Percentiles rank a stretch among this genome's conserved stretches.
These are phyloP conservation scores for Heliconius sara DNA, from an alignment of 2,888 invertebrate genomes.

Conservation along the genomic window DNA sequence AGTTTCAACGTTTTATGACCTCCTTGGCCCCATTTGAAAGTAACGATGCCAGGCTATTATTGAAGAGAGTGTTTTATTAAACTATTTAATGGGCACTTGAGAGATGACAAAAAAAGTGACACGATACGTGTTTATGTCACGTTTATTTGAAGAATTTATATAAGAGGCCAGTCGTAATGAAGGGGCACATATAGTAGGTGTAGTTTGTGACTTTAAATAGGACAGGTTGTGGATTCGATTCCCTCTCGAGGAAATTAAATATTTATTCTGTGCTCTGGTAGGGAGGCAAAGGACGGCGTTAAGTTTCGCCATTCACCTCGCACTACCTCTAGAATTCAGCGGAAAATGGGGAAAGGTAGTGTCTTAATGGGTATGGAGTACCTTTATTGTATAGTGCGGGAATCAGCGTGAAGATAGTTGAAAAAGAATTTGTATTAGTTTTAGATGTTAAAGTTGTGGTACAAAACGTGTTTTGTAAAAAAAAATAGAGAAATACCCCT, in stretches of 20 bases:
- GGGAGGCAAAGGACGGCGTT: too few relatives aligned
- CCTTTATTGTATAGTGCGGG: neutral
- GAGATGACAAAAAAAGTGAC: constrained; percentile 11
- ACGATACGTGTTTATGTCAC: constrained; percentile 12
- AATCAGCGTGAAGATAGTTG: too few relatives aligned
- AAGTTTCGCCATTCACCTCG: neutral
- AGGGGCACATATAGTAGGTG: too few relatives aligned
- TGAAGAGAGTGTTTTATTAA: constrained; percentile 30
- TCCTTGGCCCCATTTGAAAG: constrained; percentile 50
- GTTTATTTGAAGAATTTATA: neutral
- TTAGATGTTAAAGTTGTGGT: too few relatives aligned
- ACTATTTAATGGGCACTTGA: constrained; percentile 26
- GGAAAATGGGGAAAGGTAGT: neutral
- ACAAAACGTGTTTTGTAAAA: too few relatives aligned
- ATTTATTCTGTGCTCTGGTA: too few relatives aligned
- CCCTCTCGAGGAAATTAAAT: neutral
- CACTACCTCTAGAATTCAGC: neutral
- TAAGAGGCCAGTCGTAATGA: neutral
- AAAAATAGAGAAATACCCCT: too few relatives aligned
- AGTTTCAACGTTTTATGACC: constrained; percentile 52
- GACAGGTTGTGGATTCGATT: neutral
- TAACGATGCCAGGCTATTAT: constrained; percentile 25
- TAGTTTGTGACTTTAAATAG: neutral
- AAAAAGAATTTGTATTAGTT: too few relatives aligned
- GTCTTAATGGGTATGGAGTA: neutral